Percentiles rank a stretch among this genome's conserved stretches.
Evolutionary conservation across 2,797 vertebrate genomes (phyloP).

Genomic region (Molossus alvarezi): DNA sequence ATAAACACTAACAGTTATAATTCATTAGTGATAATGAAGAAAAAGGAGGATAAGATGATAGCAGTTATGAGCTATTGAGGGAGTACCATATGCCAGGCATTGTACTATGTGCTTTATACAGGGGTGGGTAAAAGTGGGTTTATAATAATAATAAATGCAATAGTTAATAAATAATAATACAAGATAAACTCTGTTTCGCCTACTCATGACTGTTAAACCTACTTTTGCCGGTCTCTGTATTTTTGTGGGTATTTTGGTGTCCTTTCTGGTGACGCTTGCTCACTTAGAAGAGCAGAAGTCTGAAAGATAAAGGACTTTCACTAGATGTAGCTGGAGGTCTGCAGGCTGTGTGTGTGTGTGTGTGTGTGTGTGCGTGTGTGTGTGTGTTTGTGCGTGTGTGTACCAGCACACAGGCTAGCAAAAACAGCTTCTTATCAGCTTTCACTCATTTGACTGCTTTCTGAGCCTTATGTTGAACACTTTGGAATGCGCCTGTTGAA

Average conservation of each 20-base stretch:
- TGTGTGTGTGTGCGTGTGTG: background rate
- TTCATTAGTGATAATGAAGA: background rate
- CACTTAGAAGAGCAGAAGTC: slow-evolving; percentile 1
- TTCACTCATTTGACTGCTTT: slow-evolving; percentile 76
- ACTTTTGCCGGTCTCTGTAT: background rate
- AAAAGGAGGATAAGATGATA: background rate
- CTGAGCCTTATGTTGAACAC: slow-evolving; percentile 66
- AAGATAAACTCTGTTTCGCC: background rate
- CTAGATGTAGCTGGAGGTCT: background rate
- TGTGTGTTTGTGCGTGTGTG: background rate
- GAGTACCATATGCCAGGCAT: background rate
- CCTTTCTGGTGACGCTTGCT: slow-evolving; percentile 25
- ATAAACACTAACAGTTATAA: slow-evolving; percentile 52
- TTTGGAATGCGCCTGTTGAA: slow-evolving; percentile 73
- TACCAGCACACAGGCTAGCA: background rate
- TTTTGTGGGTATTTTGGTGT: background rate
- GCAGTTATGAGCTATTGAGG: background rate
- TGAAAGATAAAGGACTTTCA: background rate
- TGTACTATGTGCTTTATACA: background rate
- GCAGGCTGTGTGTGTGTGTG: background rate
- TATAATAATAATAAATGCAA: background rate
- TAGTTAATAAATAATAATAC: background rate
- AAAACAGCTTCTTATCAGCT: slow-evolving; percentile 66
- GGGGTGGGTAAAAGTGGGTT: background rate
- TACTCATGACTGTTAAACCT: background rate